Evolutionary conservation across 2,797 vertebrate genomes (phyloP), one percentile per base, ranked within the genome.

Genomic region (Acrossocheilus wenchowensis): DNA sequence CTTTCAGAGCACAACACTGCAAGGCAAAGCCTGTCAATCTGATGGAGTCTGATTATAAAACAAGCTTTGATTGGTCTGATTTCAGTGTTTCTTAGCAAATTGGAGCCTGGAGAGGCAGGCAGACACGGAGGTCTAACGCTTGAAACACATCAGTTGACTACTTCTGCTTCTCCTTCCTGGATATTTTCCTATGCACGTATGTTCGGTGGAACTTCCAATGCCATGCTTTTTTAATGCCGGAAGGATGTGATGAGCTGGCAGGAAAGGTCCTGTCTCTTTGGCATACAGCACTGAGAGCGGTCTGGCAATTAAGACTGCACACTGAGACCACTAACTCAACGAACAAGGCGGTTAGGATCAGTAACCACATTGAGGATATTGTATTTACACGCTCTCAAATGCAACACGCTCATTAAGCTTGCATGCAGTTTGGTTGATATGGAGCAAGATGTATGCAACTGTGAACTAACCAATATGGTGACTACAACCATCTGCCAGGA

Each of bases 141-240:
- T 78, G 78, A 89, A 87, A 84, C 80, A 88, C 39, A 75, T 78
- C 43, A 48, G 11, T 78, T 30, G 73, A 89, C 50, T 54, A 81
- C 6, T 86, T 89, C 89, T 92, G 85, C 92, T 92, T 90, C 90
- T 93, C 86, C 92, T 92, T 69, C 78, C 86, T 87, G 89, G 90
- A 94, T 91, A 87, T 87, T 91, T 90, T 89, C 82, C 91, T 87
- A 91, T 89, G 91, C 93, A 92, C 93, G 82, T 83, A 73, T 50
- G 34, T 78, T 83, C 19, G 41, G 66, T n/a, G 54, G 54, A 87
- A 82, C 79, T 85, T 78, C 89, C 34, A 54, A 71, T 82, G 78
- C 57, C 77, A 62, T 75, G 23, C 69, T 78, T 82, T 78, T 85
- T 81, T 54, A 87, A 41, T 72, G n/a, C 78, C 60, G 69, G 86